Percentiles rank a stretch among this genome's conserved stretches.
Evolutionary conservation across 2,113 vertebrate species (phyloP).

Genomic region (Tragelaphus strepsiceros): DNA sequence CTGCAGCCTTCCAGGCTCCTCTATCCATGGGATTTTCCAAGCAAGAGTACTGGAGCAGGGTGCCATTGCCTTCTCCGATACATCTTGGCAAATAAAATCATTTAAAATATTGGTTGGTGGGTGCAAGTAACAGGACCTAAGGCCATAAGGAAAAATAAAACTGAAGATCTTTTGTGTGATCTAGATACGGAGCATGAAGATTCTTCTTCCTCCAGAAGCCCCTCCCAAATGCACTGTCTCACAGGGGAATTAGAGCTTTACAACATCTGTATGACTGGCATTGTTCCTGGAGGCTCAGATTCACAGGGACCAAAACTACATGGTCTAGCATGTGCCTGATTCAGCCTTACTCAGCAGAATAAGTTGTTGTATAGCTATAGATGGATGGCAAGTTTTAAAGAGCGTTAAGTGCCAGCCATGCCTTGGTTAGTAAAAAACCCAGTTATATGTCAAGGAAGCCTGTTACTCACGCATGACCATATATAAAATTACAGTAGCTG

Average conservation of each 20-base stretch:
- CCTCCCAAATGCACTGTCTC: background rate
- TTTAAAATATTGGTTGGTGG: background rate
- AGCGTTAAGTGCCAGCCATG: background rate
- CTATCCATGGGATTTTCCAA: no score
- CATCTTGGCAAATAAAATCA: background rate
- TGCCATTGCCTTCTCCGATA: background rate
- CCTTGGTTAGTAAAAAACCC: background rate
- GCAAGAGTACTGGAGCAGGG: no score
- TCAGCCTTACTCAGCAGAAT: background rate
- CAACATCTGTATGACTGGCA: background rate
- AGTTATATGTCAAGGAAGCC: background rate
- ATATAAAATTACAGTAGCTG: background rate
- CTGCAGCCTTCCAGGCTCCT: no score
- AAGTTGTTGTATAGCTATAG: background rate
- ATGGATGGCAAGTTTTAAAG: background rate
- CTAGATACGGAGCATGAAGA: background rate
- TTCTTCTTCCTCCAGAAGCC: background rate
- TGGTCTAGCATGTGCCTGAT: background rate
- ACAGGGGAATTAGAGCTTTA: background rate
- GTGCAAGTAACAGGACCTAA: background rate
- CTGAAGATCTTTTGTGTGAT: background rate
- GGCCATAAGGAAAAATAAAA: background rate
- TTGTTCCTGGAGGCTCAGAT: background rate
- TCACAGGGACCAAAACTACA: background rate
- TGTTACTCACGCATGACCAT: background rate